Evolutionary conservation across 2,888 invertebrate species (phyloP).

Genomic region (Dioctria rufipes): DNA sequence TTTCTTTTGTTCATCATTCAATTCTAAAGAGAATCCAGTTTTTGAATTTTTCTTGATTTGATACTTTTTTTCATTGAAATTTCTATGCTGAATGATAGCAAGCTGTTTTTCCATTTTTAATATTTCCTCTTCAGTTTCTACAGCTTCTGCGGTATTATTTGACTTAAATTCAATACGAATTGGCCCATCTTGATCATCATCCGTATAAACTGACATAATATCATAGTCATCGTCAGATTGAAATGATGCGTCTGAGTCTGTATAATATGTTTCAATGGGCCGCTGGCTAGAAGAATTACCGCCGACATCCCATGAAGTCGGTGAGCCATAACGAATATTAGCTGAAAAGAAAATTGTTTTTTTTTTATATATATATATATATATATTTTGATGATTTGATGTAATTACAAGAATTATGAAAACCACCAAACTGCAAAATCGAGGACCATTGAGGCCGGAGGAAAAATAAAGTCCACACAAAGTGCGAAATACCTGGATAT

Average conservation of each 20-base stretch:
- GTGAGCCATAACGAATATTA: conserved; percentile 69
- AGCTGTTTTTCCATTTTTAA: conserved; percentile 69
- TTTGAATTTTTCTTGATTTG: conserved; percentile 60
- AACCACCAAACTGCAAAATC: no score
- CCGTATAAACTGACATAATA: conserved; percentile 70
- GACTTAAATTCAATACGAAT: conserved; percentile 87
- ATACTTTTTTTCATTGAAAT: conserved; percentile 69
- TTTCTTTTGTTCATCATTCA: background rate
- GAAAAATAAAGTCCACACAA: no score
- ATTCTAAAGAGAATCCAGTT: conserved; percentile 10
- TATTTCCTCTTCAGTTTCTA: conserved; percentile 77
- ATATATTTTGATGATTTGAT: no score
- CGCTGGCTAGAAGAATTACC: conserved; percentile 42
- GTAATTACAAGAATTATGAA: no score
- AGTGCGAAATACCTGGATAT: no score
- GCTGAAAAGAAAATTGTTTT: conserved; percentile 28
- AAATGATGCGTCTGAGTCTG: conserved; percentile 74
- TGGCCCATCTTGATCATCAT: conserved; percentile 73
- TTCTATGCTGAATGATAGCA: conserved; percentile 69
- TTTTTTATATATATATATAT: no score
- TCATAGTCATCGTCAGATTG: conserved; percentile 73
- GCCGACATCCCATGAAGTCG: conserved; percentile 69
- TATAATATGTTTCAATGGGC: conserved; percentile 55
- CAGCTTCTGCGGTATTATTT: conserved; percentile 88
- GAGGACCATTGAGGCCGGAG: no score